phyloP scores from a whole-genome alignment of 2,888 invertebrate genomes.

The Mechanitis mazaeus region DNA sequence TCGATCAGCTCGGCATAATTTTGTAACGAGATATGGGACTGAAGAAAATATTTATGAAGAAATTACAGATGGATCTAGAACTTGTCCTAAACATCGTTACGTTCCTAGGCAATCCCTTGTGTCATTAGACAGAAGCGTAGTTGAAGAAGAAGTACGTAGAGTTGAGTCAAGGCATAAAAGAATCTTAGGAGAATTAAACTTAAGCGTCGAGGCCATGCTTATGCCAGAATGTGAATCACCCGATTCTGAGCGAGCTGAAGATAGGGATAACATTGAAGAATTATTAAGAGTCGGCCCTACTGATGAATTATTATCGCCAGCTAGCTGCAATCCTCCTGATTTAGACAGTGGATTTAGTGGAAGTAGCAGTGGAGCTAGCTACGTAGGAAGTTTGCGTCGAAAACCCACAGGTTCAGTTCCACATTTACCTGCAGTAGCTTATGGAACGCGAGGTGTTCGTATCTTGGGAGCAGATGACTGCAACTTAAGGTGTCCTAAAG shows the following conservation, averaged over 20 bases:
- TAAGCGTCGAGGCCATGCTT: conserved; percentile 92
- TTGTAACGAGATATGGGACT: conserved; percentile 87
- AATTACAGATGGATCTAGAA: conserved; percentile 80
- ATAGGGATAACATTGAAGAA: conserved; percentile 79
- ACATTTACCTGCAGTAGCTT: conserved; percentile 71
- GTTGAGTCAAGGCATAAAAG: conserved; percentile 89
- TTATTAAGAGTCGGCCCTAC: conserved; percentile 82
- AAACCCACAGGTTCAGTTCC: conserved; percentile 72
- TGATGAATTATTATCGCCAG: conserved; percentile 83
- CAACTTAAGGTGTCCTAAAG: conserved; percentile 59
- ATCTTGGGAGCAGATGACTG: conserved; percentile 68
- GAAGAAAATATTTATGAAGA: conserved; percentile 91
- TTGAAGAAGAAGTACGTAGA: conserved; percentile 89
- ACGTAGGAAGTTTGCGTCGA: conserved; percentile 82
- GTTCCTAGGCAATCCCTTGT: conserved; percentile 78
- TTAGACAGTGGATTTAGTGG: conserved; percentile 90
- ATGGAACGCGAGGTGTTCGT: conserved; percentile 70
- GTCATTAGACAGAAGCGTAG: conserved; percentile 82
- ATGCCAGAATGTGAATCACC: conserved; percentile 87
- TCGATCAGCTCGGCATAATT: conserved; percentile 79
- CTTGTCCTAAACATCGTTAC: conserved; percentile 70
- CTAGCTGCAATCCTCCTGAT: conserved; percentile 80
- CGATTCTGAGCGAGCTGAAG: conserved; percentile 79
- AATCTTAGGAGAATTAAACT: conserved; percentile 89
- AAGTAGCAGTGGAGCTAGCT: conserved; percentile 88